Evolutionary conservation across 2,113 vertebrate species (phyloP), one percentile per base, ranked within the genome.

Genomic region (Alethe diademata): DNA sequence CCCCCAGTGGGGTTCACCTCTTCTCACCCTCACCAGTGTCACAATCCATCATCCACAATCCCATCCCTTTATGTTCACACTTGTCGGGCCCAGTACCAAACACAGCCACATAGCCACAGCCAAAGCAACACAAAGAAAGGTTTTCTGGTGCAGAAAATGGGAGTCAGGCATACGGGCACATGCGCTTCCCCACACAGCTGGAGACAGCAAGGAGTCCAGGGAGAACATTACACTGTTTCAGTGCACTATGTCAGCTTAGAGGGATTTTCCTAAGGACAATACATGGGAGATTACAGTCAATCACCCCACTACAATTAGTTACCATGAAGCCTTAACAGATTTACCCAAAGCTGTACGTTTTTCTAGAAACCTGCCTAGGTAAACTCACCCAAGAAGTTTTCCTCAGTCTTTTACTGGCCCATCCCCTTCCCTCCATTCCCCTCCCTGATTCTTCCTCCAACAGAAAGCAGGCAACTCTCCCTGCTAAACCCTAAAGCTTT

Each of bases 131-230:
- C 8, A 29, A 65, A 87, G 11, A 56, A 81, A 75, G 26, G 11
- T 65, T 53, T 61, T 54, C 19, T 3, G 1, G 33, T 8, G 25
- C 2, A 2, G 43, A 79, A 91, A 83, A 66, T 4, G 8, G 29
- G 19, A 85, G 26, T 14, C 0, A 0, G 50, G 24, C n/a, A 60
- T 26, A 18, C 0, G 0, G 14, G 8, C 5, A 3, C 12, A 8
- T 9, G 40, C 47, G 23, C 20, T 73, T 86, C n/a, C n/a, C 13
- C 1, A 3, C 50, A 71, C 20, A 87, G 42, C 70, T 50, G 42
- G 47, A 90, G 36, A 42, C 36, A 78, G 57, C 0, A 0, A 48
- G 1, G 5, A 91, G 43, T 80, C 19, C 18, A 40, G 45, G 45
- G 28, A 88, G 28, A 61, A 71, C 36, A 78, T 16, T 28, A 29